Evolutionary conservation across 2,113 vertebrate genomes (phyloP).

Genomic region (Hiodon tergisus): DNA sequence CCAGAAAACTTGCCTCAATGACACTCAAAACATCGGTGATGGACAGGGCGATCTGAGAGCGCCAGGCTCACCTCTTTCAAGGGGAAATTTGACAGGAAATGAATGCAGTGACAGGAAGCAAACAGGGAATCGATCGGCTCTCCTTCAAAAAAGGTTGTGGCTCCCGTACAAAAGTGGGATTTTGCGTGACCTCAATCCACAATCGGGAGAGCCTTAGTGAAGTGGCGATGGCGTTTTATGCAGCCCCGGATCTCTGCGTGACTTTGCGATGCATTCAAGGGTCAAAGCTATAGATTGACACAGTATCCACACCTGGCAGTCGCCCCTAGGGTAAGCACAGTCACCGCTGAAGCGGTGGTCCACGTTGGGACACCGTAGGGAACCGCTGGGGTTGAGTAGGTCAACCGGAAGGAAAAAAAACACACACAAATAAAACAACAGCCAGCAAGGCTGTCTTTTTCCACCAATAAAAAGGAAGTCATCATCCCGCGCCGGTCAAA

Average conservation of each 20-base stretch:
- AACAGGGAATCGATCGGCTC: background rate
- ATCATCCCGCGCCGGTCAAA: background rate
- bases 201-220: background rate
- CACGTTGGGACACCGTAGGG: slow-evolving; percentile 27
- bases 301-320: background rate
- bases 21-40: background rate
- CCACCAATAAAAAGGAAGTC: background rate
- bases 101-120: background rate
- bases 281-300: background rate
- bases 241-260: background rate
- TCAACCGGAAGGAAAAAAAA: background rate
- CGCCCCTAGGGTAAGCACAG: too few relatives aligned
- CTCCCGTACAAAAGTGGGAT: background rate
- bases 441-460: background rate
- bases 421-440: slow-evolving; percentile 15
- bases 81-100: background rate
- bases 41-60: background rate
- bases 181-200: background rate
- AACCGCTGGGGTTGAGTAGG: slow-evolving; percentile 23
- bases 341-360: slow-evolving; percentile 1
- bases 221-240: background rate
- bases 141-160: background rate
- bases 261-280: background rate
- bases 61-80: too few relatives aligned
- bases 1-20: background rate